Evolutionary conservation across 2,797 vertebrate species (phyloP), one percentile per base, ranked within the genome.

Genomic region (Sebastes oblongus): DNA sequence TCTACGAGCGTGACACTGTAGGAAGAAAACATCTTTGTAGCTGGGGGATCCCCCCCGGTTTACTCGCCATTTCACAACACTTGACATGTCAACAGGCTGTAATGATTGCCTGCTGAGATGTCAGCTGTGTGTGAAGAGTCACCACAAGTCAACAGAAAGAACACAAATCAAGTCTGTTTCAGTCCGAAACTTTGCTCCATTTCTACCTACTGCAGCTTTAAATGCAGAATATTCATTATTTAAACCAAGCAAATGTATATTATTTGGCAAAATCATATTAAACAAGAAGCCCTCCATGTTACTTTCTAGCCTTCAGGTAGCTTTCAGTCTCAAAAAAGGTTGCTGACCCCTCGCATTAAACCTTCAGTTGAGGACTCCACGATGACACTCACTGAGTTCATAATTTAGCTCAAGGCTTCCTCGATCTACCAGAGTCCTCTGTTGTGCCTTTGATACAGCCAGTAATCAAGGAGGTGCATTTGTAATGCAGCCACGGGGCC

Each of bases 401-500:
- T 70, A 24, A 73, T 69, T 42, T 6, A 58, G 73, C 14, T 59
- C 24, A 55, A 25, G 54, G 56, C 11, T 55, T 75, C 50, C 11
- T 65, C 4, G 22, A 32, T 56, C 24, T 34, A 29, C 4, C 20
- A 5, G 29, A 52, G 58, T 42, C 14, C 55, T 71, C 22, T 42
- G 24, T 30, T 54, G 50, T 54, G 52, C 13, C 39, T 80, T 39
- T 34, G 22, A 34, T 42, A 14, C 27, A 58, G 66, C 56, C 56
- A 20, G 1, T 54, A 64, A 56, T 50, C 6, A 50, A 14, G 10
- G 50, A 55, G 22, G 46, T 22, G 29, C 46, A 60, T 56, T 36
- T 76, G 39, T 36, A 59, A 77, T 30, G 46, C 70, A 24, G 73
- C 70, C 75, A 22, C 68, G 67, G 72, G 72, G 74, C 59, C 64